These are phyloP conservation scores for Spodoptera litura DNA, from an alignment of 1,140 invertebrate genomes.

Conservation along the genomic window DNA sequence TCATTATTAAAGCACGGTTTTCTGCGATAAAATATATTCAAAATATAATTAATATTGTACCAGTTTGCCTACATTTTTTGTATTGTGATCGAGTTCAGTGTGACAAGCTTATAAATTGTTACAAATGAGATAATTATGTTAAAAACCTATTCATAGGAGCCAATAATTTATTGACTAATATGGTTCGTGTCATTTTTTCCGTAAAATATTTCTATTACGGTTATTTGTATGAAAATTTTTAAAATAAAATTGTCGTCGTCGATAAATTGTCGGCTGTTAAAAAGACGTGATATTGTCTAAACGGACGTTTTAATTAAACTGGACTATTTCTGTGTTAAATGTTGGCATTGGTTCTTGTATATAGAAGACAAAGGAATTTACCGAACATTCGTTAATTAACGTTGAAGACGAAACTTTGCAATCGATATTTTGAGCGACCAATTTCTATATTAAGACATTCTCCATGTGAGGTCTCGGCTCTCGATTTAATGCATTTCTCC, in stretches of 20 bases:
- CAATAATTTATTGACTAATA: constrained; percentile 18
- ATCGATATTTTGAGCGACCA: constrained; percentile 28
- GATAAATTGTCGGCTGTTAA: neutral
- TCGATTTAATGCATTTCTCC: constrained; percentile 7
- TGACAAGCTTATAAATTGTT: constrained; percentile 30
- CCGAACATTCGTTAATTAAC: constrained; percentile 25
- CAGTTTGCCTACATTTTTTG: constrained; percentile 25
- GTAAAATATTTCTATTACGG: constrained; percentile 22
- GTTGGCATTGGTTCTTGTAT: constrained; percentile 19
- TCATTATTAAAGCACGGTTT: constrained; percentile 8
- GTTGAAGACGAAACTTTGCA: neutral
- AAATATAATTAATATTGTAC: constrained; percentile 22
- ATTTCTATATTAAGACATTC: constrained; percentile 23
- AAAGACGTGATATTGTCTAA: constrained; percentile 20
- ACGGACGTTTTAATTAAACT: constrained; percentile 31
- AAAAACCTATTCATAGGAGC: constrained; percentile 19
- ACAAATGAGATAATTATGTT: constrained; percentile 42
- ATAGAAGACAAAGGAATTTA: constrained; percentile 27
- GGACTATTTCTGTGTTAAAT: constrained; percentile 28
- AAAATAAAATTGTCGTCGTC: neutral
- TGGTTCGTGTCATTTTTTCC: constrained; percentile 4
- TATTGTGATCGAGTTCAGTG: constrained; percentile 27
- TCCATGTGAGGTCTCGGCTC: constrained; percentile 21
- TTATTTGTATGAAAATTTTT: constrained; percentile 10
- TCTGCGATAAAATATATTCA: neutral